Conservation (phyloP, 2,113 vertebrate species). For the Geococcyx californianus region DNA sequence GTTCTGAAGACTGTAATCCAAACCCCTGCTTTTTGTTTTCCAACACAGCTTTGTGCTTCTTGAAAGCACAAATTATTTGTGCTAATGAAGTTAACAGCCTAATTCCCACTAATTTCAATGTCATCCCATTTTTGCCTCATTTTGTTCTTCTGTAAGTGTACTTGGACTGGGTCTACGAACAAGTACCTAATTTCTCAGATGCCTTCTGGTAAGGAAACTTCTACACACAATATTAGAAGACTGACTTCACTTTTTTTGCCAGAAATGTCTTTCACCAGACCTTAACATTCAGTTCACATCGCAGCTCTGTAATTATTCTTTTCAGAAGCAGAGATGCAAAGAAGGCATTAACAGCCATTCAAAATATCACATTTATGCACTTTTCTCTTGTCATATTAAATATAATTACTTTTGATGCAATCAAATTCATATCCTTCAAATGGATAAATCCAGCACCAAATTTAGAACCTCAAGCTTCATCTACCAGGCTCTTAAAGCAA, state of each 20-base stretch:
- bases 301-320: conserved; percentile 16
- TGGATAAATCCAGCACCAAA: conserved; percentile 37
- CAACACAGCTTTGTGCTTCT: not conserved
- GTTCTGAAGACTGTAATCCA: not conserved
- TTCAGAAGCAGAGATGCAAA: conserved; percentile 36
- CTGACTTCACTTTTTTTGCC: not conserved
- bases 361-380: conserved; percentile 34
- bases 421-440: conserved; percentile 15
- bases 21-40: not conserved
- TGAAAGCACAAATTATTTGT: not conserved
- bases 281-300: not conserved
- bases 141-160: not conserved
- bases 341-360: conserved; percentile 12
- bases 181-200: not conserved
- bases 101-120: not conserved
- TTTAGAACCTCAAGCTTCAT: conserved; percentile 12
- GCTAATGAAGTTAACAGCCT: not conserved
- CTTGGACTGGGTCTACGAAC: not conserved
- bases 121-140: not conserved
- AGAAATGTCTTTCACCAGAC: not conserved
- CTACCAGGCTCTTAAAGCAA: not conserved
- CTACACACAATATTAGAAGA: not conserved
- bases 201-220: not conserved
- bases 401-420: conserved; percentile 61
- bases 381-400: conserved; percentile 51